Percentiles rank a stretch among this genome's conserved stretches.
phyloP scores from a whole-genome alignment of 2,888 invertebrate species.

The Oscheius sp. region DNA sequence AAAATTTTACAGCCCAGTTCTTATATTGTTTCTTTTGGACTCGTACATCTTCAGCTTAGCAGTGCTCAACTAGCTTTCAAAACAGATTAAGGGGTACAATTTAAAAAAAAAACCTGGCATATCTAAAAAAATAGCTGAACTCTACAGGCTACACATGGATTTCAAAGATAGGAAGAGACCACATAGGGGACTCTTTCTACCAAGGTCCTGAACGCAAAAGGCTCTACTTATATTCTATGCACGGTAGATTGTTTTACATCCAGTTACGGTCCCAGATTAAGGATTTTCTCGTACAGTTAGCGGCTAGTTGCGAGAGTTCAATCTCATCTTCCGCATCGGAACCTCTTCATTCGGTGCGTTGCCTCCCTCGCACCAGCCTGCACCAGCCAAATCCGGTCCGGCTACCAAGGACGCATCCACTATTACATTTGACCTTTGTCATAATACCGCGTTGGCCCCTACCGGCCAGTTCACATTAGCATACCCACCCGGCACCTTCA shows the following conservation, averaged over 20 bases:
- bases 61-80: too few relatives aligned
- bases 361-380: slow-evolving; percentile 39
- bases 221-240: too few relatives aligned
- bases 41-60: too few relatives aligned
- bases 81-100: too few relatives aligned
- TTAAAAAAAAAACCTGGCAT: too few relatives aligned
- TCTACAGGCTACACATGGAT: too few relatives aligned
- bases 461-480: slow-evolving; percentile 35
- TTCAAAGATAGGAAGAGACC: too few relatives aligned
- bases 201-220: too few relatives aligned
- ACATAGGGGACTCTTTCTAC: too few relatives aligned
- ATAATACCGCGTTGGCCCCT: slow-evolving; percentile 37
- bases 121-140: too few relatives aligned
- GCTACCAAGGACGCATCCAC: slow-evolving; percentile 40
- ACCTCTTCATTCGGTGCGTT: slow-evolving; percentile 27
- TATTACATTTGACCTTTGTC: slow-evolving; percentile 42
- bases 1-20: too few relatives aligned
- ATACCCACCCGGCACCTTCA: slow-evolving; percentile 21
- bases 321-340: slow-evolving; percentile 35
- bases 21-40: too few relatives aligned
- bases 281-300: slow-evolving; percentile 9
- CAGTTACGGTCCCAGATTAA: neutral
- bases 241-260: neutral
- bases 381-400: slow-evolving; percentile 40
- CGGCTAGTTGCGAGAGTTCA: slow-evolving; percentile 33